A percentile compares a stretch with the other conserved stretches of the same genome.
phyloP scores from a whole-genome alignment of 1,140 invertebrate species.

The Megalonaias nervosa region DNA sequence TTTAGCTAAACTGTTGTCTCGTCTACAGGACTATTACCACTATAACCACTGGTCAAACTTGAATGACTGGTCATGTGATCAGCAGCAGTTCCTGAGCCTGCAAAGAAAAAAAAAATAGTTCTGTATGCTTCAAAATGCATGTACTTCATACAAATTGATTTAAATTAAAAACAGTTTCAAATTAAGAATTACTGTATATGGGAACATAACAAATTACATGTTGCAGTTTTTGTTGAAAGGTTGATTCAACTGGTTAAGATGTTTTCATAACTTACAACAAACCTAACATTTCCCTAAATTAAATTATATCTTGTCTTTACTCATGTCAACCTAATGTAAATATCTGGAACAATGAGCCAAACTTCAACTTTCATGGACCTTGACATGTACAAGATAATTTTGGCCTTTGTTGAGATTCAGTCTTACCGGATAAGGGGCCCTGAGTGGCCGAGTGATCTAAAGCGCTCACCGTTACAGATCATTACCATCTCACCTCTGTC shows the following conservation, averaged over 20 bases:
- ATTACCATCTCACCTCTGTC: no score
- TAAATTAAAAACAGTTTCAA: background rate
- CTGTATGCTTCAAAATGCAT: background rate
- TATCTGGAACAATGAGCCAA: no score
- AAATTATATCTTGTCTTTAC: no score
- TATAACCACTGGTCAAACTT: conserved; percentile 21
- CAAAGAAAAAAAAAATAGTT: background rate
- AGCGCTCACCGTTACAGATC: no score
- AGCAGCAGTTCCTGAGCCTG: conserved; percentile 36
- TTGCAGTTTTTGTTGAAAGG: background rate
- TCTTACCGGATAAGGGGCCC: no score
- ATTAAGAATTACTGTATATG: background rate
- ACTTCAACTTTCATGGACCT: no score
- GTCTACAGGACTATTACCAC: no score
- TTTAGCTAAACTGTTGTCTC: no score
- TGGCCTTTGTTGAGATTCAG: no score
- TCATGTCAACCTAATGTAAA: no score
- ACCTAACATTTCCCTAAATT: background rate
- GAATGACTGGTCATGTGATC: conserved; percentile 36
- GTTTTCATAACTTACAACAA: background rate
- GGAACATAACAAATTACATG: background rate
- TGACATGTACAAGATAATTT: no score
- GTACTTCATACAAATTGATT: background rate
- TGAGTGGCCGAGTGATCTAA: no score
- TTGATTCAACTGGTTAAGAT: background rate